A percentile compares a stretch with the other conserved stretches of the same genome.
These are phyloP conservation scores for Struthidea cinerea DNA, from an alignment of 2,113 vertebrate genomes.

Conservation along the genomic window DNA sequence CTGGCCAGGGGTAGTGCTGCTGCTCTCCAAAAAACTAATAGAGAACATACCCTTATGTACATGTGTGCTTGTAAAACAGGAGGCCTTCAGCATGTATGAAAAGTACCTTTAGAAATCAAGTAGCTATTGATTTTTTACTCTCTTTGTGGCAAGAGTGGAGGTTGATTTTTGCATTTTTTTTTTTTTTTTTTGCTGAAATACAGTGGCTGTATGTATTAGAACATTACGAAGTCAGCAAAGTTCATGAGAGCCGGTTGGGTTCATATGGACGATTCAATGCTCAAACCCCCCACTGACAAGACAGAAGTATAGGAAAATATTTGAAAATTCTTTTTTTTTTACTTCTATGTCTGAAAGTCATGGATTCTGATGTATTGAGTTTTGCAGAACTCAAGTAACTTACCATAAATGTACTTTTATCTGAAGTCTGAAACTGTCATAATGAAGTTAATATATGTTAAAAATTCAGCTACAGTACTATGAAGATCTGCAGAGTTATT, in stretches of 20 bases:
- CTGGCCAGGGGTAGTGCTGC: neutral
- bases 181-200: neutral
- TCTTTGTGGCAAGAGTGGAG: neutral
- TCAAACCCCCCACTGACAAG: neutral
- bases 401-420: neutral
- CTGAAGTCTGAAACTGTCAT: neutral
- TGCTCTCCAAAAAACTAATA: neutral
- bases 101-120: neutral
- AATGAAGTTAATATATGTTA: neutral
- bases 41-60: neutral
- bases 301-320: neutral
- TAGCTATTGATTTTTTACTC: neutral
- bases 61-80: neutral
- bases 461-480: neutral
- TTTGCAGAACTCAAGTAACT: neutral
- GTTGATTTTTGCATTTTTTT: fast-evolving
- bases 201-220: neutral
- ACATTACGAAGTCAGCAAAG: neutral
- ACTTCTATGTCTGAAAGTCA: neutral
- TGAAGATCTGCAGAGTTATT: slow-evolving; percentile 13
- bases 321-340: neutral
- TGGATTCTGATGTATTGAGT: neutral
- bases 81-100: neutral
- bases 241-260: neutral
- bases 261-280: neutral